Conservation (phyloP, 2,888 invertebrate species). For the Icerya purchasi region DNA sequence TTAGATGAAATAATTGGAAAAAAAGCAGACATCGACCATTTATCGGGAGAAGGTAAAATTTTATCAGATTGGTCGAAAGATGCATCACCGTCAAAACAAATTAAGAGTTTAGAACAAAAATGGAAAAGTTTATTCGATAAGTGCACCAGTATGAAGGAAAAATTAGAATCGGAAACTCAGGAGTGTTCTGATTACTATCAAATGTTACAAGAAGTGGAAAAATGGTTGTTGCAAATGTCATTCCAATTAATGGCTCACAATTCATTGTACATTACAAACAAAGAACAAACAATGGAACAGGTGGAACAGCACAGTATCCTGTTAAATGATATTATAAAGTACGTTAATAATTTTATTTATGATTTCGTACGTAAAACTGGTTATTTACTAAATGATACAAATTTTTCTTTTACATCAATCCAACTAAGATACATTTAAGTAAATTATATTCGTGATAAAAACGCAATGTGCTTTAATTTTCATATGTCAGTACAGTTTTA, state of each 20-base stretch:
- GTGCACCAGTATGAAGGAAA: slow-evolving; percentile 30
- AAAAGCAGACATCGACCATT: slow-evolving; percentile 49
- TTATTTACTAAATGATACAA: background rate
- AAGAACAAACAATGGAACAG: slow-evolving; percentile 77
- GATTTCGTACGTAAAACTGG: background rate
- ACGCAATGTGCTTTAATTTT: no score
- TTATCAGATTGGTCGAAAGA: slow-evolving; percentile 50
- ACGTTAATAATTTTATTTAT: slow-evolving; percentile 14
- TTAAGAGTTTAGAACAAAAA: slow-evolving; percentile 42
- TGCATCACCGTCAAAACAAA: slow-evolving; percentile 39
- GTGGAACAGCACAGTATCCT: slow-evolving; percentile 64
- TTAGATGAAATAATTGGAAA: slow-evolving; percentile 60
- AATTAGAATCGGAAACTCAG: slow-evolving; percentile 55
- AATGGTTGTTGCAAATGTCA: slow-evolving; percentile 83
- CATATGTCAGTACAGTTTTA: no score
- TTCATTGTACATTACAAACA: slow-evolving; percentile 72
- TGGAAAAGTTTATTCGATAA: slow-evolving; percentile 44
- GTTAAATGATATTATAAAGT: slow-evolving; percentile 33
- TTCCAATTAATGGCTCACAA: slow-evolving; percentile 93
- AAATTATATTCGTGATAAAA: no score
- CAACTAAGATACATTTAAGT: no score
- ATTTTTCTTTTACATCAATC: no score
- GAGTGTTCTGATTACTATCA: slow-evolving; percentile 73
- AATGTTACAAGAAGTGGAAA: slow-evolving; percentile 78
- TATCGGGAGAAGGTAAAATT: slow-evolving; percentile 52